Conservation (phyloP, 2,888 invertebrate genomes). For the Congeria kusceri region DNA sequence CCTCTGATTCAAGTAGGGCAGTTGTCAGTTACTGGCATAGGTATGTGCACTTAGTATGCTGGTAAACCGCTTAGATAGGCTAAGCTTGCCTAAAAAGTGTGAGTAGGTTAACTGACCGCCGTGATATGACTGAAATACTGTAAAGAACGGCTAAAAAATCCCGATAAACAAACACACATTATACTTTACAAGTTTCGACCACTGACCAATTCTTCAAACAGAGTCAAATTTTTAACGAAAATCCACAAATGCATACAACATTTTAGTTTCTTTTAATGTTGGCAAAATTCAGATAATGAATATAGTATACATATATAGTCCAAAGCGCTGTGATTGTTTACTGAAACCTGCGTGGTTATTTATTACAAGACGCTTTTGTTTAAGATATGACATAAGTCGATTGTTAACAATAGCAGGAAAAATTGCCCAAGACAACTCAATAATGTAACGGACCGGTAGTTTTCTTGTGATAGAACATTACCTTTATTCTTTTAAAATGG, state of each 20-base stretch:
- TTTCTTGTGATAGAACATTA: background rate
- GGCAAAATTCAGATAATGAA: background rate
- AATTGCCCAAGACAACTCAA: conserved; percentile 2
- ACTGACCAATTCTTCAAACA: conserved; percentile 15
- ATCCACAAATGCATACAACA: no score
- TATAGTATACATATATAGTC: conserved; percentile 22
- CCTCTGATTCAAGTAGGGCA: no score
- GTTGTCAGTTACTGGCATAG: no score
- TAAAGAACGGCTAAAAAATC: no score
- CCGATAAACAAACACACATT: no score
- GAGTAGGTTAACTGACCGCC: no score
- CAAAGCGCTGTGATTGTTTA: conserved; percentile 2
- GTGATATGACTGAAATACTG: no score
- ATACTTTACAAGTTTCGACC: conserved; percentile 14
- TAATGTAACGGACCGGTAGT: conserved; percentile 5
- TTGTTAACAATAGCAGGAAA: background rate
- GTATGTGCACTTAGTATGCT: no score
- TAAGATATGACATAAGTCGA: background rate
- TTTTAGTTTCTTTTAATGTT: background rate
- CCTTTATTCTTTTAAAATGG: conserved; percentile 17
- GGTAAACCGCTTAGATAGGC: no score
- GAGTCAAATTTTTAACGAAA: background rate
- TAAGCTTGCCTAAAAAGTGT: no score
- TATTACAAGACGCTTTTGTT: background rate
- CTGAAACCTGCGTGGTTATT: conserved; percentile 17